phyloP scores from a whole-genome alignment of 2,888 invertebrate genomes.

The Lycophotia porphyrea region DNA sequence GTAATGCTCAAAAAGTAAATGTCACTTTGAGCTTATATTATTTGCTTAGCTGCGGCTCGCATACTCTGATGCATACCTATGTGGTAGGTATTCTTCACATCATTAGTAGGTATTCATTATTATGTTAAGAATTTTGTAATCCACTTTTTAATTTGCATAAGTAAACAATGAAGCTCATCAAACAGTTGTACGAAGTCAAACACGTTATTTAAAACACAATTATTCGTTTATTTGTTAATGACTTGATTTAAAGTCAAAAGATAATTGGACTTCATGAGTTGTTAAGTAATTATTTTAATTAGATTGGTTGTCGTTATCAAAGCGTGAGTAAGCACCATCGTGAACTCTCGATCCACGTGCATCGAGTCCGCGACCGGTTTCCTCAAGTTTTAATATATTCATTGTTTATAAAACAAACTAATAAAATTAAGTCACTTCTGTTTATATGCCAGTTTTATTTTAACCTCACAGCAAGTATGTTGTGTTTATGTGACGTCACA shows the following conservation, averaged over 20 bases:
- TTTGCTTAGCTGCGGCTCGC: slow-evolving; percentile 36
- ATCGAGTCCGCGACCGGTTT: slow-evolving; percentile 55
- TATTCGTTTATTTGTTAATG: slow-evolving; percentile 32
- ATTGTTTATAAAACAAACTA: slow-evolving; percentile 66
- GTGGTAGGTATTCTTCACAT: background rate
- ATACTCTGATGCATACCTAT: background rate
- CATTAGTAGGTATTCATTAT: slow-evolving; percentile 22
- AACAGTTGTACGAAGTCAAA: slow-evolving; percentile 10
- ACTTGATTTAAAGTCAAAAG: slow-evolving; percentile 16
- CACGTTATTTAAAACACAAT: background rate
- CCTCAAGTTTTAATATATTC: slow-evolving; percentile 73
- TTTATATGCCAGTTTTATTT: slow-evolving; percentile 76
- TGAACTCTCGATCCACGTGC: slow-evolving; percentile 66
- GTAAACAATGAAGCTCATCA: slow-evolving; percentile 23
- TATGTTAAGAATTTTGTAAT: slow-evolving; percentile 21
- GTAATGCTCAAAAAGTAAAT: slow-evolving; percentile 1
- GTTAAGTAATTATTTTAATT: slow-evolving; percentile 36
- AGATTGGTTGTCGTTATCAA: slow-evolving; percentile 38
- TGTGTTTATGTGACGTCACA: slow-evolving; percentile 69
- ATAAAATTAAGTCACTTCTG: slow-evolving; percentile 69
- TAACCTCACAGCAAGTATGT: slow-evolving; percentile 74
- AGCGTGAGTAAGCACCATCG: slow-evolving; percentile 21
- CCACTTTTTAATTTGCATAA: slow-evolving; percentile 27
- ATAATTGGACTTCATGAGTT: slow-evolving; percentile 32
- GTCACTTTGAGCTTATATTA: slow-evolving; percentile 23